A percentile compares a stretch with the other conserved stretches of the same genome.
These are phyloP conservation scores for Hermatobates lingyangjiaoensis DNA, from an alignment of 1,140 invertebrate species.

Conservation along the genomic window DNA sequence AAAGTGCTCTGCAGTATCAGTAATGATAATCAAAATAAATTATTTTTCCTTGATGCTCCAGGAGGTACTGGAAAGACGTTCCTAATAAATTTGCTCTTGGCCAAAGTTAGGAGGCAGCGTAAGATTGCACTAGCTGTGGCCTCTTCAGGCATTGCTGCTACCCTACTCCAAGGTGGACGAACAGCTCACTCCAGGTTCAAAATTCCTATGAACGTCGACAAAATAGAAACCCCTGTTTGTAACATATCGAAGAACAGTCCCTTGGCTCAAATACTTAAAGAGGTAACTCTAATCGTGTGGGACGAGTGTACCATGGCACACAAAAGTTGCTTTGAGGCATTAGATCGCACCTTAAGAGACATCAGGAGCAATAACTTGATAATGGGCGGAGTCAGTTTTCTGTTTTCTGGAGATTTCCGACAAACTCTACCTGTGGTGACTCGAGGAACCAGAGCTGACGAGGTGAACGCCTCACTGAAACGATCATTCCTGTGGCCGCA, in stretches of 20 bases:
- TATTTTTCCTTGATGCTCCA: too few species aligned
- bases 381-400: constrained; percentile 17
- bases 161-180: constrained; percentile 23
- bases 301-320: constrained; percentile 23
- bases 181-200: constrained; percentile 23
- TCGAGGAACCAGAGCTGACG: constrained; percentile 1
- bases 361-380: constrained; percentile 16
- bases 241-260: constrained; percentile 21
- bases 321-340: constrained; percentile 19
- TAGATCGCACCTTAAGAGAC: constrained; percentile 21
- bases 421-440: constrained; percentile 4
- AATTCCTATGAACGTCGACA: constrained; percentile 12
- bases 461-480: constrained; percentile 8
- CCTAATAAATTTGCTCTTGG: constrained; percentile 19
- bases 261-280: constrained; percentile 17
- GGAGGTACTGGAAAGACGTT: constrained; percentile 25
- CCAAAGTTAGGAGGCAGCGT: constrained; percentile 15
- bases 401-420: constrained; percentile 4
- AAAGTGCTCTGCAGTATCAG: too few species aligned
- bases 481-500: constrained; percentile 14
- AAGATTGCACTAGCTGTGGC: constrained; percentile 23
- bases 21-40: too few species aligned
- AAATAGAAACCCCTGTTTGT: constrained; percentile 18
- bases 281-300: constrained; percentile 21
- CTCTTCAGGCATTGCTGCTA: constrained; percentile 26